These are phyloP conservation scores for Rhizoglyphus robini DNA, from an alignment of 1,140 invertebrate species.

Conservation along the genomic window DNA sequence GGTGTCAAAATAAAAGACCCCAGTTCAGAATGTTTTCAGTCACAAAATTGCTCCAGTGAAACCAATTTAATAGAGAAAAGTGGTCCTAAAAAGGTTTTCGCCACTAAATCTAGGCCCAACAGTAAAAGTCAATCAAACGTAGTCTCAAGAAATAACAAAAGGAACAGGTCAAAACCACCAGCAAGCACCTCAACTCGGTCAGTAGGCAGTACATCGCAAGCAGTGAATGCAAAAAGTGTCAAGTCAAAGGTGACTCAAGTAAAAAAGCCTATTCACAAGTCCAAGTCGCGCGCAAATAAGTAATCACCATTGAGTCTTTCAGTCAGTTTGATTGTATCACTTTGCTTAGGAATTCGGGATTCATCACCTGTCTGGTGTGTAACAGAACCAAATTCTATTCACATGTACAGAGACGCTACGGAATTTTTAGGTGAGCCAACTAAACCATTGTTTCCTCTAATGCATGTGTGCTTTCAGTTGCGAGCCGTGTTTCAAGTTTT, in stretches of 20 bases:
- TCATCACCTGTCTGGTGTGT: slow-evolving; percentile 61
- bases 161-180: too few species aligned
- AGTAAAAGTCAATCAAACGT: too few species aligned
- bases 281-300: slow-evolving; percentile 1
- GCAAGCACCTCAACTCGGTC: too few species aligned
- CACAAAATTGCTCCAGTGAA: neutral
- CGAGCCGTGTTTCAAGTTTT: slow-evolving; percentile 69
- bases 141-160: too few species aligned
- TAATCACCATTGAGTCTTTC: too few species aligned
- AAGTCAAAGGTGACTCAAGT: too few species aligned
- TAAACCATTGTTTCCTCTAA: slow-evolving; percentile 32
- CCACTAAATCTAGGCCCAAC: too few species aligned
- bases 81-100: too few species aligned
- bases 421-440: slow-evolving; percentile 29
- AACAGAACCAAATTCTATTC: slow-evolving; percentile 57
- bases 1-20: neutral
- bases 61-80: too few species aligned
- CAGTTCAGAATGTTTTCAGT: neutral
- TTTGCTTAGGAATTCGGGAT: slow-evolving; percentile 34
- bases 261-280: neutral
- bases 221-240: too few species aligned
- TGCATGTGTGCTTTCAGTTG: slow-evolving; percentile 45
- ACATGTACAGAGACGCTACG: slow-evolving; percentile 39
- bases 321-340: neutral
- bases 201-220: too few species aligned